These are phyloP conservation scores for Steinernema khuongi DNA, from an alignment of 1,140 invertebrate genomes.

Conservation along the genomic window DNA sequence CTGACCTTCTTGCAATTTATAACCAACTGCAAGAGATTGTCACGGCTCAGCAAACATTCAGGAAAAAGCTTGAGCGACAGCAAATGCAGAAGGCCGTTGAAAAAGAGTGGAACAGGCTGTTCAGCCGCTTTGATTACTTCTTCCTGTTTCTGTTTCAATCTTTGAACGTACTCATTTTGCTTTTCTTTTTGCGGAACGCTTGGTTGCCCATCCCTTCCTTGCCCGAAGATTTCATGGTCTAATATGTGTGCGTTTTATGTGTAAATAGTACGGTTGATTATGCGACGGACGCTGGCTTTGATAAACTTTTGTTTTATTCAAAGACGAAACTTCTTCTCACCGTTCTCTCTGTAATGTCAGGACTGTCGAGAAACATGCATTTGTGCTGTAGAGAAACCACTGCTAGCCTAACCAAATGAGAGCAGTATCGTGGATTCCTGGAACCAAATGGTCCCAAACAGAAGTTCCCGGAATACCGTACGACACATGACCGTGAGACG, in stretches of 20 bases:
- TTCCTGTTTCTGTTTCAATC: slow-evolving; percentile 41
- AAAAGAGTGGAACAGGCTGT: slow-evolving; percentile 39
- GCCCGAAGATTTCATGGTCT: slow-evolving; percentile 37
- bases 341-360: too few species aligned
- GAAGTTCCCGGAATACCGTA: too few species aligned
- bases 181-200: slow-evolving; percentile 43
- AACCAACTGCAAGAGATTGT: slow-evolving; percentile 36
- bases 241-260: slow-evolving; percentile 15
- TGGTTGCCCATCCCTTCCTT: slow-evolving; percentile 38
- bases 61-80: slow-evolving; percentile 30
- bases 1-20: slow-evolving; percentile 33
- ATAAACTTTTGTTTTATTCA: neutral
- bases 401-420: too few species aligned
- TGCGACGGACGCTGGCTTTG: neutral
- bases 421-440: too few species aligned
- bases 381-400: too few species aligned
- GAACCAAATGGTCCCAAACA: too few species aligned
- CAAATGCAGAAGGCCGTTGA: slow-evolving; percentile 35
- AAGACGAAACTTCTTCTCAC: neutral
- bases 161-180: slow-evolving; percentile 34
- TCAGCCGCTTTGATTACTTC: slow-evolving; percentile 41
- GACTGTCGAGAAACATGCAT: too few species aligned
- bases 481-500: too few species aligned
- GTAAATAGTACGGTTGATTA: slow-evolving; percentile 12
- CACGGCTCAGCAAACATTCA: slow-evolving; percentile 29